Evolutionary conservation across 2,113 vertebrate genomes (phyloP).

Genomic region (Cettia cetti): DNA sequence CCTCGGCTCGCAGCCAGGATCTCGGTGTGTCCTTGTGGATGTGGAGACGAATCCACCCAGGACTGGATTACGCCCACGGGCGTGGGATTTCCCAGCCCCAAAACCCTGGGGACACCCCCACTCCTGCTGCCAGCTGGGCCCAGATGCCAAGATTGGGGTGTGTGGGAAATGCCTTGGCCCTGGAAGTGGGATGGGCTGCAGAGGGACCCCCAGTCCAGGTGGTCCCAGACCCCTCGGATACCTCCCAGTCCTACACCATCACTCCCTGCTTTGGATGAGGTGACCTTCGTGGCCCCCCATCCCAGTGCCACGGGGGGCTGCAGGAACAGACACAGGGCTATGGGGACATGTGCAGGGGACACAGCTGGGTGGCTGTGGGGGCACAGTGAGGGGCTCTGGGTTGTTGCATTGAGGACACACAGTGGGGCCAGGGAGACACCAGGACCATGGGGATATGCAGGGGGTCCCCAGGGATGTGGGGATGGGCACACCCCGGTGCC

Average conservation of each 20-base stretch:
- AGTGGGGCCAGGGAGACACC: not conserved
- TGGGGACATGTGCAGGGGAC: not conserved
- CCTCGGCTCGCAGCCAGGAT: not conserved
- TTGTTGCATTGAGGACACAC: not conserved
- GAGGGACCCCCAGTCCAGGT: not conserved
- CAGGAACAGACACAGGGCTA: not conserved
- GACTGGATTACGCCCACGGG: constrained; percentile 24
- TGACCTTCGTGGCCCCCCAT: not conserved
- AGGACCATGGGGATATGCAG: not conserved
- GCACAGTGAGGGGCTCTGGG: not conserved
- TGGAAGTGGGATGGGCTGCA: not conserved
- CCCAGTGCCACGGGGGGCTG: not conserved
- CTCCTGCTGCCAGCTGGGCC: not conserved
- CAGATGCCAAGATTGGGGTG: fast-evolving
- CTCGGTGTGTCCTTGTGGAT: fast-evolving
- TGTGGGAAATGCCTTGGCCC: not conserved
- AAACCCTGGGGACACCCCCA: fast-evolving
- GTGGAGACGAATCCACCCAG: constrained; percentile 22
- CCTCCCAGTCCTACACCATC: not conserved
- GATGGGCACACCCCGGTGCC: fast-evolving
- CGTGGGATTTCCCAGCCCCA: not conserved
- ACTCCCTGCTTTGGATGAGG: not conserved
- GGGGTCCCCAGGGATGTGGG: not conserved
- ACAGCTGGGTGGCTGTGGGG: fast-evolving
- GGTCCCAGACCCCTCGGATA: not conserved